A percentile compares a stretch with the other conserved stretches of the same genome.
These are phyloP conservation scores for Xestia rhomboidea DNA, from an alignment of 2,888 invertebrate species.

Conservation along the genomic window DNA sequence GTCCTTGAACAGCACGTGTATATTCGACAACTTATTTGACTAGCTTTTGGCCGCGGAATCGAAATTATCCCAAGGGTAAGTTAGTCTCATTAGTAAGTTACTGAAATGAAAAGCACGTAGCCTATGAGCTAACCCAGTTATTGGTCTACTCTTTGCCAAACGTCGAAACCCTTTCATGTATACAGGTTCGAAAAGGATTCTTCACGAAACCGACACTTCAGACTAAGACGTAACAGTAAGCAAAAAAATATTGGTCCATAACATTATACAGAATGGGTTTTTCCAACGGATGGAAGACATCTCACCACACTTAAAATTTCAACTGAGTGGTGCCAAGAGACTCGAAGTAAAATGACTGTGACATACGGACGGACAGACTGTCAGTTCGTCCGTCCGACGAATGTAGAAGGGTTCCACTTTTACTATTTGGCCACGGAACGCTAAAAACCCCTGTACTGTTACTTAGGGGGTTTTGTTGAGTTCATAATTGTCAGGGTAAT, in stretches of 20 bases:
- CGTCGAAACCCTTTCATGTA: too few relatives aligned
- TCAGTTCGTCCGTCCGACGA: not conserved
- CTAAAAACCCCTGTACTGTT: not conserved
- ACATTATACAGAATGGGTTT: not conserved
- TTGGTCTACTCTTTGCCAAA: too few relatives aligned
- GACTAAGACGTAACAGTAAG: too few relatives aligned
- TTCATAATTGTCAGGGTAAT: too few relatives aligned
- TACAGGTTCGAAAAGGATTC: too few relatives aligned
- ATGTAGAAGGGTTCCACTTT: not conserved
- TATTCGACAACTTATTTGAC: not conserved
- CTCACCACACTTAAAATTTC: not conserved
- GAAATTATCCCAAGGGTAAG: not conserved
- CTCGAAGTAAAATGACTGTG: not conserved
- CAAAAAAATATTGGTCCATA: too few relatives aligned
- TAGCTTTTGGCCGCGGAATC: not conserved
- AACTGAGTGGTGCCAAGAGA: not conserved
- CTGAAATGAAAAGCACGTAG: too few relatives aligned
- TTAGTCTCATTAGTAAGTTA: too few relatives aligned
- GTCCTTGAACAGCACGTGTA: slow-evolving; percentile 1
- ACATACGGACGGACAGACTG: not conserved
- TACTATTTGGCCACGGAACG: not conserved
- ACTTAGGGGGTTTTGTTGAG: not conserved
- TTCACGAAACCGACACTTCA: too few relatives aligned
- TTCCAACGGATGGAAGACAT: not conserved
- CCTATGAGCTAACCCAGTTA: too few relatives aligned